A percentile compares a stretch with the other conserved stretches of the same genome.
phyloP scores from a whole-genome alignment of 2,797 vertebrate species.

The Danio aesculapii region DNA sequence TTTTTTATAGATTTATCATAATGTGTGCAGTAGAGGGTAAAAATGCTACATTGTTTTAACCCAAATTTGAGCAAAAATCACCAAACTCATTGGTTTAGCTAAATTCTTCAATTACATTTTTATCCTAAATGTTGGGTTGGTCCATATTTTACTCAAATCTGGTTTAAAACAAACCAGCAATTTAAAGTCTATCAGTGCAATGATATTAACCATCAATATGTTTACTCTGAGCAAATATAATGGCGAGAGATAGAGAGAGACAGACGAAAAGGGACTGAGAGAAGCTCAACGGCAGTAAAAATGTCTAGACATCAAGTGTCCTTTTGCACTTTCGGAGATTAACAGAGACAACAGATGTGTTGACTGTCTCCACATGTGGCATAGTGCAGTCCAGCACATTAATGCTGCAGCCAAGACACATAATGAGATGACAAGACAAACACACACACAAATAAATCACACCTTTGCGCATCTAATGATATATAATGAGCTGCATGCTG shows the following conservation, averaged over 20 bases:
- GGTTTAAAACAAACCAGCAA: too few species aligned
- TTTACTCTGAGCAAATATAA: background rate
- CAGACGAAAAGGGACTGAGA: background rate
- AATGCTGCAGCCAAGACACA: conserved; percentile 13
- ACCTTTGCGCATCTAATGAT: background rate
- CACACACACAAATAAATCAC: conserved; percentile 27
- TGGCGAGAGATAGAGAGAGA: background rate
- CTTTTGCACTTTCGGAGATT: conserved; percentile 32
- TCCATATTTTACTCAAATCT: too few species aligned
- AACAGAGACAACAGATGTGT: conserved; percentile 34
- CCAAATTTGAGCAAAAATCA: too few species aligned
- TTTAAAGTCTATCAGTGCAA: too few species aligned
- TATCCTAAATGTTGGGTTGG: too few species aligned
- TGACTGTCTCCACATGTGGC: conserved; percentile 17
- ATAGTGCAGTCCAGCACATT: conserved; percentile 25
- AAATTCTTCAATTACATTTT: too few species aligned
- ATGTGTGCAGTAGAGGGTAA: too few species aligned
- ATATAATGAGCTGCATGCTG: conserved; percentile 7
- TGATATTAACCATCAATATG: too few species aligned
- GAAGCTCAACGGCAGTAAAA: conserved; percentile 4
- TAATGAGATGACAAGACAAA: conserved; percentile 26
- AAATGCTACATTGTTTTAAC: too few species aligned
- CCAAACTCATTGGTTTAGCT: too few species aligned
- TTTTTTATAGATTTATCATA: too few species aligned
- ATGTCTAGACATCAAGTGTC: conserved; percentile 35